Evolutionary conservation across 2,888 invertebrate genomes (phyloP).

Genomic region (Polydrusus tereticollis): DNA sequence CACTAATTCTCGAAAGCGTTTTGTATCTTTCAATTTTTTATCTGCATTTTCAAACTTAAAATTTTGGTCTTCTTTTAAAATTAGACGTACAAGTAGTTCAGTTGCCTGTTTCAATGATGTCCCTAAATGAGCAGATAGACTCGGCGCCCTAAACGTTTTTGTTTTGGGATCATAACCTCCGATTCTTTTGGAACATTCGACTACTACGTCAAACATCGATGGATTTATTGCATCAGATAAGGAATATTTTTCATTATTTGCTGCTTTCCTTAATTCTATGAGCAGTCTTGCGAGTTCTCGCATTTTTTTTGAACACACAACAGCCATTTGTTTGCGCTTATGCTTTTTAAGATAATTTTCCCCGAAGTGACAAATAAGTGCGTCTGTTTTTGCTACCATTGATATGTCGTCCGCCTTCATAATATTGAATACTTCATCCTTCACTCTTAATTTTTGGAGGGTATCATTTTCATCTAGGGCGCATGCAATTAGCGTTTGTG

Average conservation of each 20-base stretch:
- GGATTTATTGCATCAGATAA: slow-evolving; percentile 41
- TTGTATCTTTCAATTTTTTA: not conserved
- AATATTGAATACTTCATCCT: slow-evolving; percentile 48
- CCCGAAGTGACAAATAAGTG: slow-evolving; percentile 50
- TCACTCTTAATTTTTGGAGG: slow-evolving; percentile 48
- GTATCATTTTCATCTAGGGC: slow-evolving; percentile 6
- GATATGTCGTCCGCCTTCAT: slow-evolving; percentile 53
- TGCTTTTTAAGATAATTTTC: slow-evolving; percentile 48
- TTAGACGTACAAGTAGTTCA: not conserved
- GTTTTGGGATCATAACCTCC: slow-evolving; percentile 24
- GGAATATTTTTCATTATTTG: slow-evolving; percentile 19
- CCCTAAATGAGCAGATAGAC: slow-evolving; percentile 51
- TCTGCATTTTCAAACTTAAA: not conserved
- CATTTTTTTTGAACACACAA: slow-evolving; percentile 49
- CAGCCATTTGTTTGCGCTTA: slow-evolving; percentile 50
- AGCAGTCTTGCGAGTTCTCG: slow-evolving; percentile 49
- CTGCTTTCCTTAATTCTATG: slow-evolving; percentile 46
- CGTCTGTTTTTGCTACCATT: slow-evolving; percentile 50
- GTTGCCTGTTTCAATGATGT: slow-evolving; percentile 44
- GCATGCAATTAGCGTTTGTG: slow-evolving; percentile 44
- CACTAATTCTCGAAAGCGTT: not conserved
- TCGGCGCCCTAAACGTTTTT: slow-evolving; percentile 50
- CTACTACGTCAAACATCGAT: slow-evolving; percentile 46
- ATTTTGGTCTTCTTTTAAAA: not conserved
- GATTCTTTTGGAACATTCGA: slow-evolving; percentile 24